A percentile compares a stretch with the other conserved stretches of the same genome.
Evolutionary conservation across 2,888 invertebrate species (phyloP).

Genomic region (Drosophila kambysellisi): DNA sequence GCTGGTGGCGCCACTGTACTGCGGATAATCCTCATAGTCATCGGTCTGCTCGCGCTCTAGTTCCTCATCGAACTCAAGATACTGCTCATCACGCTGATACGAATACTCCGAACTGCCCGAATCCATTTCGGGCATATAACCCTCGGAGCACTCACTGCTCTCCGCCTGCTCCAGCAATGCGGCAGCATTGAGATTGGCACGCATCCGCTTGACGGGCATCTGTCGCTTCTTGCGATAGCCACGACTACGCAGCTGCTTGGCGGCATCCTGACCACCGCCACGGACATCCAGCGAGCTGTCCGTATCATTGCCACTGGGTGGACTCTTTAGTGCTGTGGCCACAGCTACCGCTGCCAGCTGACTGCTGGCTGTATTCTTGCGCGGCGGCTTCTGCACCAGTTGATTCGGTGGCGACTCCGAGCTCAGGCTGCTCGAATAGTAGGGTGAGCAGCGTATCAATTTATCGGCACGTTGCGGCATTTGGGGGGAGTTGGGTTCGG

Average conservation of each 20-base stretch:
- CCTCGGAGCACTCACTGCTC: slow-evolving; percentile 89
- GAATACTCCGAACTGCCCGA: slow-evolving; percentile 88
- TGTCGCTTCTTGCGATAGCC: slow-evolving; percentile 90
- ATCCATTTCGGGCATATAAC: slow-evolving; percentile 89
- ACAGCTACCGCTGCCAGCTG: slow-evolving; percentile 53
- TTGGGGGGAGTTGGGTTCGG: slow-evolving; percentile 84
- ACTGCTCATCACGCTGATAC: slow-evolving; percentile 85
- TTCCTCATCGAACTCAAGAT: slow-evolving; percentile 85
- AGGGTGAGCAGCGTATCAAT: slow-evolving; percentile 90
- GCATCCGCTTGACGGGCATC: slow-evolving; percentile 84
- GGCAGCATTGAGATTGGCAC: slow-evolving; percentile 78
- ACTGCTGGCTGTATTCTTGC: slow-evolving; percentile 88
- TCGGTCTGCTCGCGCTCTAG: slow-evolving; percentile 85
- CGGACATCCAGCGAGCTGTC: slow-evolving; percentile 89
- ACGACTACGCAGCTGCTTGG: slow-evolving; percentile 88
- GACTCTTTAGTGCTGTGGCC: slow-evolving; percentile 88
- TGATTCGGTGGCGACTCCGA: slow-evolving; percentile 90
- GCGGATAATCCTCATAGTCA: slow-evolving; percentile 87
- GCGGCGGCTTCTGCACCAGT: slow-evolving; percentile 88
- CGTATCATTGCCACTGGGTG: slow-evolving; percentile 91
- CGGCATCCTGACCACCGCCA: slow-evolving; percentile 88
- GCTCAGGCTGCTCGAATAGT: slow-evolving; percentile 91
- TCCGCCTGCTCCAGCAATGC: slow-evolving; percentile 86
- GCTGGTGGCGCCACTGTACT: slow-evolving; percentile 80
- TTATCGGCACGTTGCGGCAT: slow-evolving; percentile 85